Evolutionary conservation across 1,140 invertebrate species (phyloP).

Genomic region (Cecropterus lyciades): DNA sequence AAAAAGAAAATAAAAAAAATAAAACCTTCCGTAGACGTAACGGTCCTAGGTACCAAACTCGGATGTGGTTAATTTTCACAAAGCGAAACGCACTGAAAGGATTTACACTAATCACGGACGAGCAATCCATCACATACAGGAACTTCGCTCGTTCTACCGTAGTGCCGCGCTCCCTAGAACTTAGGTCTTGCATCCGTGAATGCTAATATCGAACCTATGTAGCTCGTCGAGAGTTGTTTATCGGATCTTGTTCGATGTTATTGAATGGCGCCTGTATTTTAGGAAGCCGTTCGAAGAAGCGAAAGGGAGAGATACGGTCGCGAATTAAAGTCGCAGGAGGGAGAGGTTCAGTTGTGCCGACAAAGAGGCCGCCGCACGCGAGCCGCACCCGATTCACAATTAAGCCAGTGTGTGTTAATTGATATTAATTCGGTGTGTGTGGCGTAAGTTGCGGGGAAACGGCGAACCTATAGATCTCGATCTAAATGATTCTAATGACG

Average conservation of each 20-base stretch:
- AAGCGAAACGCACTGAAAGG: conserved; percentile 31
- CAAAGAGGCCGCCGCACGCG: conserved; percentile 80
- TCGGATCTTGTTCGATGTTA: conserved; percentile 41
- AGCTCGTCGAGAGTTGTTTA: conserved; percentile 47
- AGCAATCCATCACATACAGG: conserved; percentile 54
- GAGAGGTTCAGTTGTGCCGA: conserved; percentile 58
- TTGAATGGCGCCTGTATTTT: conserved; percentile 77
- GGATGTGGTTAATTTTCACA: conserved; percentile 32
- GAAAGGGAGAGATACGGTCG: conserved; percentile 58
- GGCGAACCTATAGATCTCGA: conserved; percentile 32
- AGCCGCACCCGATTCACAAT: conserved; percentile 78
- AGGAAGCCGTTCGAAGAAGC: conserved; percentile 79
- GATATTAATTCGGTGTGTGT: conserved; percentile 76
- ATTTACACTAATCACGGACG: conserved; percentile 33
- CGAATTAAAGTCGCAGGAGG: conserved; percentile 66
- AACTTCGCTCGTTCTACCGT: conserved; percentile 76
- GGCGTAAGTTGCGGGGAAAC: conserved; percentile 53
- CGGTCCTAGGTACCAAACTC: not conserved
- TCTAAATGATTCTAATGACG: not conserved
- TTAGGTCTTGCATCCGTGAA: conserved; percentile 19
- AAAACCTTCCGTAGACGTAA: not conserved
- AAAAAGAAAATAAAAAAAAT: not conserved
- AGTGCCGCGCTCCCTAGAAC: conserved; percentile 70
- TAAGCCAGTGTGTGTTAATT: conserved; percentile 82
- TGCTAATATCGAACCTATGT: conserved; percentile 52